These are phyloP conservation scores for Cricetomys ansorgei DNA, from an alignment of 2,113 vertebrate species.

Conservation along the genomic window DNA sequence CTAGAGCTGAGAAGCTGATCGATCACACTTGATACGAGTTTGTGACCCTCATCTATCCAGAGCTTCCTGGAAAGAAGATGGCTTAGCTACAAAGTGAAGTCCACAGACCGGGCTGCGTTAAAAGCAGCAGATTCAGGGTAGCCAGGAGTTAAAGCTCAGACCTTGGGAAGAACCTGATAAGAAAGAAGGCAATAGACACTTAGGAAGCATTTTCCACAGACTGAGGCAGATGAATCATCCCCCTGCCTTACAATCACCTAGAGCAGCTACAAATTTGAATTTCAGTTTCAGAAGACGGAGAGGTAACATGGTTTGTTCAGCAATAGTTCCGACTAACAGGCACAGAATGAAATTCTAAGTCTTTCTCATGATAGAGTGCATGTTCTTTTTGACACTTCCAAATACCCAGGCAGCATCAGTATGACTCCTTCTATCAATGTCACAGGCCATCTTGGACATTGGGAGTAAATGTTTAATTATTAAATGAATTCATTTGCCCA, in stretches of 20 bases:
- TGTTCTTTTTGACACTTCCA: background rate
- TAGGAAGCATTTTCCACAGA: background rate
- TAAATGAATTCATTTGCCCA: background rate
- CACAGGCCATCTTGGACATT: background rate
- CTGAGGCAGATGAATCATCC: background rate
- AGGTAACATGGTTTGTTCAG: background rate
- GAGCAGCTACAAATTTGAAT: background rate
- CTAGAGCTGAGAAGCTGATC: background rate
- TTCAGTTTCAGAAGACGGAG: background rate
- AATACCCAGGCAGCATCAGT: background rate
- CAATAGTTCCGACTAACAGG: background rate
- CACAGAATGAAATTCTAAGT: background rate
- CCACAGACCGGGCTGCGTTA: background rate
- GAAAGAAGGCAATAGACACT: background rate
- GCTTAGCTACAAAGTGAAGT: background rate
- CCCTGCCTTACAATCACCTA: background rate
- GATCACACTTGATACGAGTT: background rate
- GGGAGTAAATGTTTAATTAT: background rate
- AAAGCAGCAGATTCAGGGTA: background rate
- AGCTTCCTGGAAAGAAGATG: background rate
- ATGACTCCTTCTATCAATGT: no score
- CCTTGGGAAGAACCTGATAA: background rate
- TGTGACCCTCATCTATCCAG: background rate
- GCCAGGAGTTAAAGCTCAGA: background rate
- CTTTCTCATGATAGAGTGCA: background rate